Conservation (phyloP, 2,797 vertebrate species). For the Ctenochaetus hawaiiensis region DNA sequence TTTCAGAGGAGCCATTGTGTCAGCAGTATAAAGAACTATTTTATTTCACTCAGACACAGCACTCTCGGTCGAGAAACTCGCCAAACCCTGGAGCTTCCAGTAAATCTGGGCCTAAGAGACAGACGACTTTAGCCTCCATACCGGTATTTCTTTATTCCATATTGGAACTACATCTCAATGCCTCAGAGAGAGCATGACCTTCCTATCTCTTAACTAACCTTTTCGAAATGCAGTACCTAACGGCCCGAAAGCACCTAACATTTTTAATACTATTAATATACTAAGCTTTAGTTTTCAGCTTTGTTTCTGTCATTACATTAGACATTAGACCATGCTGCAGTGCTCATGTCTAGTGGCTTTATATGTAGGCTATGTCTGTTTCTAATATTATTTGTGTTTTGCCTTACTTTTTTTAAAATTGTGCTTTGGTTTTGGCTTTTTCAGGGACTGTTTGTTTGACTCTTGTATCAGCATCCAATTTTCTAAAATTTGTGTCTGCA, state of each 20-base stretch:
- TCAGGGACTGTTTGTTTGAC: conserved; percentile 11
- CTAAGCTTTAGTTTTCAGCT: conserved; percentile 33
- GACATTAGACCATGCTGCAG: conserved; percentile 20
- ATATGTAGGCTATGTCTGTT: conserved; percentile 20
- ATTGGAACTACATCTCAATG: conserved; percentile 69
- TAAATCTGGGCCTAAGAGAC: conserved; percentile 82
- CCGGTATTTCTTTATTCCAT: conserved; percentile 82
- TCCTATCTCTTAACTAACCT: conserved; percentile 63
- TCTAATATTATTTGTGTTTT: conserved; percentile 37
- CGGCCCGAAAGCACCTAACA: conserved; percentile 49
- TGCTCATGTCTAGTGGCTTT: conserved; percentile 21
- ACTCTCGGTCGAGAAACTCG: conserved; percentile 77
- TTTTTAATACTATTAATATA: conserved; percentile 46
- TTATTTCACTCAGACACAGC: conserved; percentile 85
- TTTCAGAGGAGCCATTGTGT: conserved; percentile 37
- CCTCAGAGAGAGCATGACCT: conserved; percentile 66
- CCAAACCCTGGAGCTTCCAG: conserved; percentile 85
- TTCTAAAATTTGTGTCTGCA: conserved; percentile 15
- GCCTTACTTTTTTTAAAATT: conserved; percentile 68
- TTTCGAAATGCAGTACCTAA: conserved; percentile 64
- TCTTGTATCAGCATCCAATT: neutral
- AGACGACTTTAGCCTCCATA: conserved; percentile 87
- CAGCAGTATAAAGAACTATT: conserved; percentile 52
- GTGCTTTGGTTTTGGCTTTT: conserved; percentile 22
- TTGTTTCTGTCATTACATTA: conserved; percentile 30